These are phyloP conservation scores for Heterohyrax brucei DNA, from an alignment of 2,797 vertebrate genomes.

Conservation along the genomic window DNA sequence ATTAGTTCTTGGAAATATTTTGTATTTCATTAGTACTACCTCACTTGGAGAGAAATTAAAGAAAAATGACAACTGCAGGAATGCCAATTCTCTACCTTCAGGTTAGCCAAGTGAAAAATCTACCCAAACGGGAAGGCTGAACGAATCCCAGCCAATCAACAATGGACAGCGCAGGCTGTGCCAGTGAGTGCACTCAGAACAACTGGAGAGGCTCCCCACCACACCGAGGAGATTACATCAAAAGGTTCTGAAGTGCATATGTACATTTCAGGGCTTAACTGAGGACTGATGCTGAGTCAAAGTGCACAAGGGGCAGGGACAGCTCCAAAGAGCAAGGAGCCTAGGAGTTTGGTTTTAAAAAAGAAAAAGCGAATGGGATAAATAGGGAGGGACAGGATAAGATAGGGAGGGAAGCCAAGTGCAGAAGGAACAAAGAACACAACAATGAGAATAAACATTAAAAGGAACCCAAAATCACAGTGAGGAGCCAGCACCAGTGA, in stretches of 20 bases:
- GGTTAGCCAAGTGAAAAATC: constrained; percentile 71
- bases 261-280: constrained; percentile 56
- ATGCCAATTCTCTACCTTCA: constrained; percentile 70
- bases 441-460: constrained; percentile 23
- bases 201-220: constrained; percentile 74
- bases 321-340: neutral
- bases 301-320: neutral
- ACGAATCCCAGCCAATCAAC: constrained; percentile 65
- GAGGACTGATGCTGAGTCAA: constrained; percentile 13
- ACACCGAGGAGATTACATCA: constrained; percentile 67
- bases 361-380: neutral
- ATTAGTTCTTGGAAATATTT: constrained; percentile 76
- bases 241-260: constrained; percentile 69
- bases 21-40: constrained; percentile 73
- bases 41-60: constrained; percentile 78
- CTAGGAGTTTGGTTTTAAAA: neutral
- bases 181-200: constrained; percentile 74
- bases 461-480: constrained; percentile 43
- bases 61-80: constrained; percentile 66
- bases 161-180: constrained; percentile 14
- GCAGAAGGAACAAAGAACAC: constrained; percentile 25
- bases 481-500: neutral
- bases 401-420: constrained; percentile 22
- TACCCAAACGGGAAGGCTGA: constrained; percentile 64
- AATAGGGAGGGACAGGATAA: neutral